A percentile compares a stretch with the other conserved stretches of the same genome.
Conservation (phyloP, 2,113 vertebrate species). For the Rhodinocichla rosea region DNA sequence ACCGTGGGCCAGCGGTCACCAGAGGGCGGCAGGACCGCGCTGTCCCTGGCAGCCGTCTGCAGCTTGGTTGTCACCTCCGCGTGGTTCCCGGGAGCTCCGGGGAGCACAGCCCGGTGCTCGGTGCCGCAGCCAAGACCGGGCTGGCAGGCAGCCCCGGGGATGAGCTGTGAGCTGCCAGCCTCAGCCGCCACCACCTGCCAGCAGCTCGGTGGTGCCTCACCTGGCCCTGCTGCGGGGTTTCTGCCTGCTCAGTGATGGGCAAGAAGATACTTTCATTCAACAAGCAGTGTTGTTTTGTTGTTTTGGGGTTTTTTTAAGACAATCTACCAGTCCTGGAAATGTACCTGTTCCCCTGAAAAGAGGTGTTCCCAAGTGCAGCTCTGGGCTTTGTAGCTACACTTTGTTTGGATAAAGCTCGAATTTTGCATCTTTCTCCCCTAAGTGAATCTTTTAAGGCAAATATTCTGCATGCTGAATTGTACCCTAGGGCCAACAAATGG, state of each 20-base stretch:
- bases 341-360: rapidly evolving
- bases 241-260: not conserved
- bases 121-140: not conserved
- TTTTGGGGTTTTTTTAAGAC: not conserved
- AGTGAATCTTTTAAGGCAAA: not conserved
- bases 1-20: not conserved
- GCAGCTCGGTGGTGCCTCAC: not conserved
- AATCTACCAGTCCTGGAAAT: not conserved
- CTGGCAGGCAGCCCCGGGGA: not conserved
- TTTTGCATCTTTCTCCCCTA: not conserved
- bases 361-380: not conserved
- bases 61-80: rapidly evolving
- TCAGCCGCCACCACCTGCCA: rapidly evolving
- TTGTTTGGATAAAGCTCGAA: not conserved
- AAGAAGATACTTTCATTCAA: not conserved
- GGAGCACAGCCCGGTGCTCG: rapidly evolving
- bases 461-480: not conserved
- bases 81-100: rapidly evolving
- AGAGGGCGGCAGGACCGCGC: slow-evolving; percentile 21
- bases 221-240: rapidly evolving
- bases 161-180: not conserved
- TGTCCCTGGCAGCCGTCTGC: not conserved
- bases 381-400: not conserved
- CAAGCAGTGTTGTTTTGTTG: no score
- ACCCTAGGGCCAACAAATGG: rapidly evolving